Evolutionary conservation across 1,140 invertebrate genomes (phyloP).

Genomic region (Drosophila pruinosa): DNA sequence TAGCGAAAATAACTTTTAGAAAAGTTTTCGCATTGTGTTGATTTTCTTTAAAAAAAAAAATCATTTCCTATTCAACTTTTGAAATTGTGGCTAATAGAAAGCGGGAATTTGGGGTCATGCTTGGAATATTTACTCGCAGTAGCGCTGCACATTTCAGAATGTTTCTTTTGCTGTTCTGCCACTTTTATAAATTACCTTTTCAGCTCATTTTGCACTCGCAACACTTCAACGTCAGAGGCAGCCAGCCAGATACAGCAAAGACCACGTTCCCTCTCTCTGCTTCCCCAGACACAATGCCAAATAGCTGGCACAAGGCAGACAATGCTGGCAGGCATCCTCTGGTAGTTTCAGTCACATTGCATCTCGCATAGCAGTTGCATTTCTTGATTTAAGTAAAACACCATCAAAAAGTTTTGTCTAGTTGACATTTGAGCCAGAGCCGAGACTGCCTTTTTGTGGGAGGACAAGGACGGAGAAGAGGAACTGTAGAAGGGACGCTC

Average conservation of each 20-base stretch:
- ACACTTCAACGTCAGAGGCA: constrained; percentile 31
- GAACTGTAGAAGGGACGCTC: constrained; percentile 2
- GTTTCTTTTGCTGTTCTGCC: constrained; percentile 2
- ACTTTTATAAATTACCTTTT: constrained; percentile 58
- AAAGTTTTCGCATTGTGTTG: no score
- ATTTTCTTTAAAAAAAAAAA: not conserved
- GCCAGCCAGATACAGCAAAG: constrained; percentile 4
- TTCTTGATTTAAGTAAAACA: constrained; percentile 39
- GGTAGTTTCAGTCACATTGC: not conserved
- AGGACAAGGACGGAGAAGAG: not conserved
- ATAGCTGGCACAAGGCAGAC: constrained; percentile 22
- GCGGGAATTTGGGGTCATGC: not conserved
- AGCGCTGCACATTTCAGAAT: not conserved
- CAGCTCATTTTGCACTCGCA: constrained; percentile 44
- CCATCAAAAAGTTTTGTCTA: constrained; percentile 20
- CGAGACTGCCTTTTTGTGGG: not conserved
- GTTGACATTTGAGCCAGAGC: constrained; percentile 33
- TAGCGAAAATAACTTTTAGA: not conserved
- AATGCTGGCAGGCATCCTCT: constrained; percentile 1
- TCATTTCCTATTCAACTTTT: not conserved
- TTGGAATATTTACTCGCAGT: not conserved
- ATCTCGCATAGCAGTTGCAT: constrained; percentile 2
- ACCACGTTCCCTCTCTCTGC: not conserved
- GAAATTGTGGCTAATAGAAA: not conserved
- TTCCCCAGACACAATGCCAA: constrained; percentile 19